Percentiles rank a stretch among this genome's conserved stretches.
phyloP scores from a whole-genome alignment of 2,797 vertebrate species.

The Orestias chungarensis region DNA sequence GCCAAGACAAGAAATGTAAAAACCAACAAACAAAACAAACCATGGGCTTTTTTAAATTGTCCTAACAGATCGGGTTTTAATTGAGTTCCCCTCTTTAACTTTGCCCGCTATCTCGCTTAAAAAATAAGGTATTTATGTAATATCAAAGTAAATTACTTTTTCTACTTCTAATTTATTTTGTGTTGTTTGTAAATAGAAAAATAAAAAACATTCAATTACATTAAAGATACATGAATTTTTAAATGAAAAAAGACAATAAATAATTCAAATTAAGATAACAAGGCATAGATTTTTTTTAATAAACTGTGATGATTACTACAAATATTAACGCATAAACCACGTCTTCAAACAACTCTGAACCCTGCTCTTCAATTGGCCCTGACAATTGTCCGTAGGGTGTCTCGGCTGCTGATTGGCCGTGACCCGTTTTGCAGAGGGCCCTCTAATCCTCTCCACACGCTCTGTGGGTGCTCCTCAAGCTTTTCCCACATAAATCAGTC shows the following conservation, averaged over 20 bases:
- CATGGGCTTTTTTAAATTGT: background rate
- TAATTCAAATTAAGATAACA: too few relatives aligned
- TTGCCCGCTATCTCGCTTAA: background rate
- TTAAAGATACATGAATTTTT: background rate
- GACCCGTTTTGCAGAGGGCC: conserved; percentile 71
- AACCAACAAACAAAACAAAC: background rate
- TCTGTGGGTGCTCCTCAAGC: conserved; percentile 73
- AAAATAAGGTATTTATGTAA: background rate
- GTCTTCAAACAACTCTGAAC: conserved; percentile 38
- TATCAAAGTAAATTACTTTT: background rate
- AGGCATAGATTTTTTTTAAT: too few relatives aligned
- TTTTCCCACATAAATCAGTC: conserved; percentile 87
- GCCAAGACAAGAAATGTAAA: background rate
- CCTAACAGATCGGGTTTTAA: background rate
- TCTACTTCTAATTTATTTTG: background rate
- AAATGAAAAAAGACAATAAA: background rate
- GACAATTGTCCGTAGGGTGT: conserved; percentile 70
- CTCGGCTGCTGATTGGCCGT: conserved; percentile 76
- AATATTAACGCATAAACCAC: background rate
- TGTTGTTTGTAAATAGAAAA: background rate
- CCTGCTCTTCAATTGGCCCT: conserved; percentile 69
- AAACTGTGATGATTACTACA: background rate
- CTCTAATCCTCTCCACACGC: conserved; percentile 83
- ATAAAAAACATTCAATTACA: background rate
- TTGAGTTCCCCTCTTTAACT: background rate